These are phyloP conservation scores for Eretmocerus hayati DNA, from an alignment of 2,888 invertebrate species.

Conservation along the genomic window DNA sequence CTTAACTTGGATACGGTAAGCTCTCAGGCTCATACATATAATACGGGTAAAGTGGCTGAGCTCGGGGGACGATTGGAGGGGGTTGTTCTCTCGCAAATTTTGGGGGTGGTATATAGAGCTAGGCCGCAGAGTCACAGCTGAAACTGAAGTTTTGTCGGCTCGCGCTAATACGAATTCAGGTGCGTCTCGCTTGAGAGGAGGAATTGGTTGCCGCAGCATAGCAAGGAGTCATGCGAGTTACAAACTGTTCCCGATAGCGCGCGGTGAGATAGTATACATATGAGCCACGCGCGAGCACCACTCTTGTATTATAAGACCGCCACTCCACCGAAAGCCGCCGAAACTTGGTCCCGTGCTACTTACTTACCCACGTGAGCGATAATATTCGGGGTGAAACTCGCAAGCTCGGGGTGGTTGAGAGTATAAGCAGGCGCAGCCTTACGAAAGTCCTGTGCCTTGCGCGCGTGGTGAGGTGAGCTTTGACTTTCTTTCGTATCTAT, in stretches of 20 bases:
- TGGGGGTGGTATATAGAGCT: neutral
- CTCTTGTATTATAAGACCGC: neutral
- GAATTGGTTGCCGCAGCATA: constrained; percentile 8
- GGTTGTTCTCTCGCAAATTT: neutral
- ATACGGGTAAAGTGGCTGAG: too few species aligned
- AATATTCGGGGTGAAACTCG: constrained; percentile 10
- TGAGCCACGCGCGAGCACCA: constrained; percentile 10
- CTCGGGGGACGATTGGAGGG: too few species aligned
- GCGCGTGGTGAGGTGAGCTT: too few species aligned
- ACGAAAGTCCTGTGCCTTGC: too few species aligned
- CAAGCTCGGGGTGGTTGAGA: too few species aligned
- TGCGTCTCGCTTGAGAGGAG: constrained; percentile 27
- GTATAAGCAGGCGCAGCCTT: too few species aligned
- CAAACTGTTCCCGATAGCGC: constrained; percentile 34
- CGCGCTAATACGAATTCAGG: constrained; percentile 31
- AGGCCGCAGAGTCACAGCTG: constrained; percentile 22
- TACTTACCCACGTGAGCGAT: neutral
- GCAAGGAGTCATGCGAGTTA: constrained; percentile 17
- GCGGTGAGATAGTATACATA: constrained; percentile 25
- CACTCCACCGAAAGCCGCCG: neutral
- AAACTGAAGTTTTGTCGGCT: constrained; percentile 29
- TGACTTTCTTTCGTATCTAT: too few species aligned
- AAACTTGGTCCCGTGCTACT: constrained; percentile 1
- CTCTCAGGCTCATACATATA: neutral
- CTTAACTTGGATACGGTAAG: neutral